These are phyloP conservation scores for Microtus ochrogaster DNA, from an alignment of 2,113 vertebrate species.

Conservation along the genomic window DNA sequence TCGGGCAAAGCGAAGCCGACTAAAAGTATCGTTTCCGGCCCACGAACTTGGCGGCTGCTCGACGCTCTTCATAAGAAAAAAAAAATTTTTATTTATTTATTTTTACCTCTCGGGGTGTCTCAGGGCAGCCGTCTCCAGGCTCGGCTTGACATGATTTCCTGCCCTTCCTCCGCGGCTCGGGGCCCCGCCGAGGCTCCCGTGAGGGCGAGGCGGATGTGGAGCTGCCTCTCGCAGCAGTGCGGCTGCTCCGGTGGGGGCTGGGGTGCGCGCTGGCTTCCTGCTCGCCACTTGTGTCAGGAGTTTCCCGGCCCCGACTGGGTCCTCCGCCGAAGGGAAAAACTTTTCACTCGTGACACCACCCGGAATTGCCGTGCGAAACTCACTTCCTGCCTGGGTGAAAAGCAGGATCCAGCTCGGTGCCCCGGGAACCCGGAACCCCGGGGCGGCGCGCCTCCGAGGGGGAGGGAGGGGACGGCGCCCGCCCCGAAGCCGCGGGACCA, in stretches of 20 bases:
- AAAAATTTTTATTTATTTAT: too few relatives aligned
- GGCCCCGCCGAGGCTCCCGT: slow-evolving; percentile 14
- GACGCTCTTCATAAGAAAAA: not conserved
- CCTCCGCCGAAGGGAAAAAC: slow-evolving; percentile 66
- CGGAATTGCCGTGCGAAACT: slow-evolving; percentile 78
- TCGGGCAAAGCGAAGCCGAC: not conserved
- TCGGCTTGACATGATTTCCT: slow-evolving; percentile 68
- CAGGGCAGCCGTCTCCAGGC: slow-evolving; percentile 62
- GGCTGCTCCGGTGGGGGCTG: slow-evolving; percentile 44
- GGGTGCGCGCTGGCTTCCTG: slow-evolving; percentile 56
- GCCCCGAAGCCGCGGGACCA: not conserved
- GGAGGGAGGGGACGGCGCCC: not conserved
- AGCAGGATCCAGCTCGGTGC: slow-evolving; percentile 63
- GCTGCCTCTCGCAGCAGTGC: slow-evolving; percentile 55
- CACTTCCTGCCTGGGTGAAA: slow-evolving; percentile 78
- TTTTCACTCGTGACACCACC: slow-evolving; percentile 82
- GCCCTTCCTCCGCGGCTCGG: slow-evolving; percentile 27
- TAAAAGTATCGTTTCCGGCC: not conserved
- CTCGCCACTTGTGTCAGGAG: slow-evolving; percentile 68
- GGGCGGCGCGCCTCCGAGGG: not conserved
- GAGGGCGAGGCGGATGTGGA: slow-evolving; percentile 66
- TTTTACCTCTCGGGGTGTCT: slow-evolving; percentile 74
- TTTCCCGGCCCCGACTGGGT: slow-evolving; percentile 67
- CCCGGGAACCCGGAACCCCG: slow-evolving; percentile 78
- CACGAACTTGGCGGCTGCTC: not conserved